A percentile compares a stretch with the other conserved stretches of the same genome.
Conservation (phyloP, 2,888 invertebrate genomes). For the Ellobium chinense region DNA sequence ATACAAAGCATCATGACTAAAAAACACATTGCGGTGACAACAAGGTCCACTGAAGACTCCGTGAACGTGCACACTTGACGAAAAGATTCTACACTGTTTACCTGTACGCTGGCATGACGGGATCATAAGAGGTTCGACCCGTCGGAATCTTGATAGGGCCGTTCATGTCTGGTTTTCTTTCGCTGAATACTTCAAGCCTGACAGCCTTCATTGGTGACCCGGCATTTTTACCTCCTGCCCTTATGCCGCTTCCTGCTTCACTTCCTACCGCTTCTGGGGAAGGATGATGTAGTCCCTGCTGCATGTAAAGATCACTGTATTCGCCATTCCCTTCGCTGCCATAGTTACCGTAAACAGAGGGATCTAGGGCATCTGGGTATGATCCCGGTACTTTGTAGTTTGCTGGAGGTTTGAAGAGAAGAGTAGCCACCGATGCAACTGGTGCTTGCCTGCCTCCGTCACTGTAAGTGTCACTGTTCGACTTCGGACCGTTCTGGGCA, state of each 20-base stretch:
- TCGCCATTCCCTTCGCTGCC: not conserved
- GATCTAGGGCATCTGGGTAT: not conserved
- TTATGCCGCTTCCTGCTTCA: not conserved
- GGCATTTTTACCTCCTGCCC: not conserved
- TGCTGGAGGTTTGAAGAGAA: not conserved
- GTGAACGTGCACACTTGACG: no score
- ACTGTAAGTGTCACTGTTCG: conserved; percentile 20
- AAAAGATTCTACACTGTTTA: no score
- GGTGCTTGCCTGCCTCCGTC: not conserved
- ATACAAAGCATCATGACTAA: no score
- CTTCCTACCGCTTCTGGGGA: not conserved
- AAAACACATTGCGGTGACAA: no score
- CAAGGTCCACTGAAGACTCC: no score
- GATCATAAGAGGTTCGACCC: not conserved
- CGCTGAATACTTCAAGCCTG: conserved; percentile 18
- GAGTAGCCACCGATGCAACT: not conserved
- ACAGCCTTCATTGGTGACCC: not conserved
- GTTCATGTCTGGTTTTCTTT: not conserved
- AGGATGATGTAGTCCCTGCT: not conserved
- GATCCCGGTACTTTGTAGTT: not conserved
- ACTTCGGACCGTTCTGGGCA: not conserved
- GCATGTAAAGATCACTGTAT: not conserved
- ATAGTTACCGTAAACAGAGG: not conserved
- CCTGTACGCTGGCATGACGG: conserved; percentile 19
- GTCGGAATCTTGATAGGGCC: conserved; percentile 4